A percentile compares a stretch with the other conserved stretches of the same genome.
These are phyloP conservation scores for Elephantulus edwardii DNA, from an alignment of 2,113 vertebrate species.

Conservation along the genomic window DNA sequence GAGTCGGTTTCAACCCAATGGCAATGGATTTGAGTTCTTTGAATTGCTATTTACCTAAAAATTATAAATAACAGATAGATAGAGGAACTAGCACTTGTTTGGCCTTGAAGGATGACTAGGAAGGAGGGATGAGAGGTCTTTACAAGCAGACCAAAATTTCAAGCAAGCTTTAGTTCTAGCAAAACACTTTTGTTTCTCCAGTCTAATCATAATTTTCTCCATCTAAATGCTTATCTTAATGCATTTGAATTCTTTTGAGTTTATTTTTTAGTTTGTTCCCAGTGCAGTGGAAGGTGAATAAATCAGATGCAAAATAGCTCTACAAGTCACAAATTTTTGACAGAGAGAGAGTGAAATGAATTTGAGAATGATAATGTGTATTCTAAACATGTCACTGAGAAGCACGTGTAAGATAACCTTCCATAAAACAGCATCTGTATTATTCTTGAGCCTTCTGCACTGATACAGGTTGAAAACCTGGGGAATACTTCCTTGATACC, in stretches of 20 bases:
- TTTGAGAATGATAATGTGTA: background rate
- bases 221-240: constrained; percentile 10
- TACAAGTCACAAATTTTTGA: background rate
- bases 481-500: background rate
- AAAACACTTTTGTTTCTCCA: background rate
- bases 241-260: constrained; percentile 7
- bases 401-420: background rate
- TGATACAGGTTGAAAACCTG: background rate
- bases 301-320: constrained; percentile 3
- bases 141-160: background rate
- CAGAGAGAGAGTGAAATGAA: constrained; percentile 28
- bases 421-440: background rate
- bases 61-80: no score
- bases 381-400: constrained; percentile 14
- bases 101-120: background rate
- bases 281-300: background rate
- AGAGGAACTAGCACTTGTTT: background rate
- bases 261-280: constrained; percentile 27
- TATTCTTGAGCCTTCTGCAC: background rate
- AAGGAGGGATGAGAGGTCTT: background rate
- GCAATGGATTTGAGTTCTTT: no score
- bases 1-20: no score
- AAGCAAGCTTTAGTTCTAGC: background rate
- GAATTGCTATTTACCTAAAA: no score
- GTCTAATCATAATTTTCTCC: background rate